A percentile compares a stretch with the other conserved stretches of the same genome.
Conservation (phyloP, 1,140 invertebrate species). For the Patella vulgata region DNA sequence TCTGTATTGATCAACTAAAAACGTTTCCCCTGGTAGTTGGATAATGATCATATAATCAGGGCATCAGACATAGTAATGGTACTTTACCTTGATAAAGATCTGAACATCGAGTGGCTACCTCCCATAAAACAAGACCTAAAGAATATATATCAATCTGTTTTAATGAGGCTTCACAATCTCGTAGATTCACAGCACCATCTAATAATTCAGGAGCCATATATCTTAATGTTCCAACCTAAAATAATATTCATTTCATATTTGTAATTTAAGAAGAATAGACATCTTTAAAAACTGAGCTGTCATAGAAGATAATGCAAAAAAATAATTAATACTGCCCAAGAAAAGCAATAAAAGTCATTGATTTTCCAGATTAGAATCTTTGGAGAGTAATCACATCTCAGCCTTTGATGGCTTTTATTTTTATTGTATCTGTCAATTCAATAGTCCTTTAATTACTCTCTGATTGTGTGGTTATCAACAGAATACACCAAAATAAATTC, state of each 20-base stretch:
- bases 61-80: too few relatives aligned
- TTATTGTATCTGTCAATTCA: too few relatives aligned
- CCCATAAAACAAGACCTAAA: slow-evolving; percentile 93
- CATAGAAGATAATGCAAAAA: not conserved
- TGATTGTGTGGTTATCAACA: too few relatives aligned
- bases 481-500: too few relatives aligned
- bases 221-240: slow-evolving; percentile 88
- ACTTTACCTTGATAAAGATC: slow-evolving; percentile 58
- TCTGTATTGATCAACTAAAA: too few relatives aligned
- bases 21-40: too few relatives aligned
- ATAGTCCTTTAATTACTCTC: too few relatives aligned
- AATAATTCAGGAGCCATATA: slow-evolving; percentile 93
- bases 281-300: not conserved
- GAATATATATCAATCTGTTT: slow-evolving; percentile 95
- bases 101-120: slow-evolving; percentile 86
- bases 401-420: too few relatives aligned
- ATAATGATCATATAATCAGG: too few relatives aligned
- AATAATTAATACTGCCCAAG: not conserved
- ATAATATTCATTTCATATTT: too few relatives aligned
- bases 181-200: slow-evolving; percentile 87
- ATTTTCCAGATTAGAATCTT: too few relatives aligned
- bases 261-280: not conserved
- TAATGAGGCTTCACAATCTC: slow-evolving; percentile 94
- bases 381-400: too few relatives aligned
- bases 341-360: not conserved